These are phyloP conservation scores for Leiothrix lutea DNA, from an alignment of 2,113 vertebrate genomes.

Conservation along the genomic window DNA sequence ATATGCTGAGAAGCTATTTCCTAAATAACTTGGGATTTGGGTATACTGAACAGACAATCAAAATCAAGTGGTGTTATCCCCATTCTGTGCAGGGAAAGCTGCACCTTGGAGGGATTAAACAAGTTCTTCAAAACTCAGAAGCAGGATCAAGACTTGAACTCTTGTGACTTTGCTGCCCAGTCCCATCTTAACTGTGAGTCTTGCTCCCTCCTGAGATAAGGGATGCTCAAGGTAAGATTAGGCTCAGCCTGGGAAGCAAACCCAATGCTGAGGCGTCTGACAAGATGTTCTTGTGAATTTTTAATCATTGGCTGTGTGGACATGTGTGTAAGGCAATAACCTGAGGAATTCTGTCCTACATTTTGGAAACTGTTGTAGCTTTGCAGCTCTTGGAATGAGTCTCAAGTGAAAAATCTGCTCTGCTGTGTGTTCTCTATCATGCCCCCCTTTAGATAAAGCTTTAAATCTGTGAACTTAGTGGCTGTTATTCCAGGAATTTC, in stretches of 20 bases:
- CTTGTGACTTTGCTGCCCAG: not conserved
- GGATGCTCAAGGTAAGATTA: conserved; percentile 55
- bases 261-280: not conserved
- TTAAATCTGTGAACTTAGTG: not conserved
- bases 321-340: conserved; percentile 27
- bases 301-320: conserved; percentile 26
- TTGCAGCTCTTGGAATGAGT: conserved; percentile 46
- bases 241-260: not conserved
- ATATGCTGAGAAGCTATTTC: not conserved
- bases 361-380: conserved; percentile 11
- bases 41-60: not conserved
- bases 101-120: not conserved
- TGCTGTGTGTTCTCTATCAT: not conserved
- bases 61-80: not conserved
- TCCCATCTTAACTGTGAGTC: not conserved
- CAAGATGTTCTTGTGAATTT: conserved; percentile 63
- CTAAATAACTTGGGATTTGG: not conserved
- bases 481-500: not conserved
- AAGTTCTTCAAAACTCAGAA: not conserved
- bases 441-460: conserved; percentile 32
- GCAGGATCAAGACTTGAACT: not conserved
- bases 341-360: conserved; percentile 53
- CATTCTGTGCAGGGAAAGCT: not conserved
- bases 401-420: conserved; percentile 42
- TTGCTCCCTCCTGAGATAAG: not conserved